These are phyloP conservation scores for Drosophila monieri DNA, from an alignment of 2,888 invertebrate species.

Conservation along the genomic window DNA sequence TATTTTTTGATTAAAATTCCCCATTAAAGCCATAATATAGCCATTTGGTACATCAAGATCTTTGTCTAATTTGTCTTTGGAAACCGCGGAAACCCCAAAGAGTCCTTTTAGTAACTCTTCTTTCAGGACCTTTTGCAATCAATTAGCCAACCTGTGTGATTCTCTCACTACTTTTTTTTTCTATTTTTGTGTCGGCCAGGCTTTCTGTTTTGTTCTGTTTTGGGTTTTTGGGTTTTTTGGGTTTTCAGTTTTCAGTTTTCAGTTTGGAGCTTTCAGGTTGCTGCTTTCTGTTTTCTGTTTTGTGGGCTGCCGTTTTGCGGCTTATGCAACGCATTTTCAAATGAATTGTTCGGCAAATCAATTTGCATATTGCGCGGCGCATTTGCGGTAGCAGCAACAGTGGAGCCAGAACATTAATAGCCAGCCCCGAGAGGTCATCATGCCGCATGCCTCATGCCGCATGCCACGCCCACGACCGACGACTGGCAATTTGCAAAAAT, in stretches of 20 bases:
- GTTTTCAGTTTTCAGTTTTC: neutral
- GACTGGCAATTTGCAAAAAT: conserved; percentile 73
- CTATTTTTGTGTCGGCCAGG: neutral
- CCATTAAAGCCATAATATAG: too few relatives aligned
- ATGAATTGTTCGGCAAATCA: conserved; percentile 78
- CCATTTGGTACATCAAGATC: neutral
- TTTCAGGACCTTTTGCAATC: neutral
- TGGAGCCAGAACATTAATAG: conserved; percentile 29
- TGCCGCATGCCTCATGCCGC: conserved; percentile 1
- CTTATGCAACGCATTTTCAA: conserved; percentile 74
- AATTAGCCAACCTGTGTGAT: conserved; percentile 1
- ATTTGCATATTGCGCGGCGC: conserved; percentile 76
- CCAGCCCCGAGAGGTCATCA: conserved; percentile 23
- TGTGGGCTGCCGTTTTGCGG: conserved; percentile 55
- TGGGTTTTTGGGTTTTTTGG: neutral
- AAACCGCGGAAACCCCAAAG: neutral
- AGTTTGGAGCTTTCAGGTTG: neutral
- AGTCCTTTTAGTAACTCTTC: neutral
- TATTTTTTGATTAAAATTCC: too few relatives aligned
- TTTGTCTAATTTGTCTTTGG: neutral
- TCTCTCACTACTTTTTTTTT: too few relatives aligned
- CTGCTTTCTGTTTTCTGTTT: conserved; percentile 15
- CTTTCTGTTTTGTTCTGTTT: neutral
- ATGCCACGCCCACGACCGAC: neutral
- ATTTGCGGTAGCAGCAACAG: conserved; percentile 49